phyloP scores from a whole-genome alignment of 1,140 invertebrate genomes.

The Cheumatopsyche charites region DNA sequence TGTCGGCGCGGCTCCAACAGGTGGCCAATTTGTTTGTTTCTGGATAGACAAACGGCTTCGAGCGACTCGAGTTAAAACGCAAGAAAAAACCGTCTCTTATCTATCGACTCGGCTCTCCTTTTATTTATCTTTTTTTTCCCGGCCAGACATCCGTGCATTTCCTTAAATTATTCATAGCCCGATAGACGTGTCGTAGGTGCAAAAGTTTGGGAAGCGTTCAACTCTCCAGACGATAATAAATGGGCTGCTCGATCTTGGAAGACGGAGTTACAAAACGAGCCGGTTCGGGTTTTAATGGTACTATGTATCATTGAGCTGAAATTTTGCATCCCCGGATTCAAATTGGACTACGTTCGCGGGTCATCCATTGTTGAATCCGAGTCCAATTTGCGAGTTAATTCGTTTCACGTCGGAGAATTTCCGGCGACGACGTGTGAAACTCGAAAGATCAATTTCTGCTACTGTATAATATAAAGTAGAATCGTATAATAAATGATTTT shows the following conservation, averaged over 20 bases:
- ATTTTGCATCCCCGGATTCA: slow-evolving; percentile 43
- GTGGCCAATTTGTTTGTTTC: slow-evolving; percentile 22
- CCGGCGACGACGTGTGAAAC: too few relatives aligned
- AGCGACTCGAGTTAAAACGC: neutral
- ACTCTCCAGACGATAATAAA: slow-evolving; percentile 36
- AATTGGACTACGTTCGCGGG: slow-evolving; percentile 37
- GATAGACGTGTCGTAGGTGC: neutral
- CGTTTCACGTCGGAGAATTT: too few relatives aligned
- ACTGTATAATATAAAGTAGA: too few relatives aligned
- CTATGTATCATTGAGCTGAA: slow-evolving; percentile 38
- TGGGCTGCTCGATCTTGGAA: slow-evolving; percentile 37
- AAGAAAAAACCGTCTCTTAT: slow-evolving; percentile 3
- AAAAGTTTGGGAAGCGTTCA: slow-evolving; percentile 32
- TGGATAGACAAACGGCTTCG: slow-evolving; percentile 22
- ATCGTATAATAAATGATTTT: too few relatives aligned
- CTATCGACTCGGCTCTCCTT: neutral
- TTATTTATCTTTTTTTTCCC: neutral
- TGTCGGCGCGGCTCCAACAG: slow-evolving; percentile 9
- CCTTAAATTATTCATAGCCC: slow-evolving; percentile 23
- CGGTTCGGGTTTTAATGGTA: slow-evolving; percentile 24
- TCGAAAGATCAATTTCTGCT: too few relatives aligned
- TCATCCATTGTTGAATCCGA: slow-evolving; percentile 25
- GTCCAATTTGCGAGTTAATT: too few relatives aligned
- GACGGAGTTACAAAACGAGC: slow-evolving; percentile 33
- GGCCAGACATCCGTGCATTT: neutral